phyloP scores from a whole-genome alignment of 2,797 vertebrate genomes.

The Thaleichthys pacificus region DNA sequence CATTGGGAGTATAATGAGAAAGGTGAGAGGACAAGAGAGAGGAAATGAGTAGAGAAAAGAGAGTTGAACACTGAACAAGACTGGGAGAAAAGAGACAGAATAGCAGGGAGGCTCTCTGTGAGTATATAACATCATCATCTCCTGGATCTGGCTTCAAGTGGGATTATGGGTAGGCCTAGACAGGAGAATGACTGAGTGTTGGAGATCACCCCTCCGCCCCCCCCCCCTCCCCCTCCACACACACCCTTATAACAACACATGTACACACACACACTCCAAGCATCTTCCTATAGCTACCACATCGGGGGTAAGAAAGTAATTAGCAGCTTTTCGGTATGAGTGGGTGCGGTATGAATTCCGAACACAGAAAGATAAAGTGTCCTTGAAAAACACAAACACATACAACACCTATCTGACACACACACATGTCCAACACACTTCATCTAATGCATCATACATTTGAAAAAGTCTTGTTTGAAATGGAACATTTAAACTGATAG shows the following conservation, averaged over 20 bases:
- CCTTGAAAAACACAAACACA: neutral
- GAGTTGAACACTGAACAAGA: no score
- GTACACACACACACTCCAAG: neutral
- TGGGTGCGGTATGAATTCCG: conserved; percentile 1
- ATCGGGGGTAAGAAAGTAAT: conserved; percentile 2
- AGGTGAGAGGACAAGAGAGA: no score
- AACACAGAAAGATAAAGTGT: neutral
- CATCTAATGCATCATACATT: neutral
- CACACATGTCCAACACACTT: neutral
- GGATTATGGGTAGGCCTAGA: no score
- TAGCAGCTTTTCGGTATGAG: neutral
- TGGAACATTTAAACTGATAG: no score
- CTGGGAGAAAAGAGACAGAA: no score
- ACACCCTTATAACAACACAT: neutral
- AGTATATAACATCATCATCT: no score
- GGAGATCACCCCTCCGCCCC: neutral
- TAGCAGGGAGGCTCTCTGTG: no score
- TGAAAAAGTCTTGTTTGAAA: no score
- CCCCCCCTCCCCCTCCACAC: neutral
- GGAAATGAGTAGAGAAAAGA: no score
- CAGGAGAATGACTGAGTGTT: neutral
- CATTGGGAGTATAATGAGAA: no score
- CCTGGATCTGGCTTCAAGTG: no score
- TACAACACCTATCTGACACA: neutral
- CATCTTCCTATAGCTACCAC: neutral